phyloP scores from a whole-genome alignment of 2,113 vertebrate species.

The Bagarius yarrelli region DNA sequence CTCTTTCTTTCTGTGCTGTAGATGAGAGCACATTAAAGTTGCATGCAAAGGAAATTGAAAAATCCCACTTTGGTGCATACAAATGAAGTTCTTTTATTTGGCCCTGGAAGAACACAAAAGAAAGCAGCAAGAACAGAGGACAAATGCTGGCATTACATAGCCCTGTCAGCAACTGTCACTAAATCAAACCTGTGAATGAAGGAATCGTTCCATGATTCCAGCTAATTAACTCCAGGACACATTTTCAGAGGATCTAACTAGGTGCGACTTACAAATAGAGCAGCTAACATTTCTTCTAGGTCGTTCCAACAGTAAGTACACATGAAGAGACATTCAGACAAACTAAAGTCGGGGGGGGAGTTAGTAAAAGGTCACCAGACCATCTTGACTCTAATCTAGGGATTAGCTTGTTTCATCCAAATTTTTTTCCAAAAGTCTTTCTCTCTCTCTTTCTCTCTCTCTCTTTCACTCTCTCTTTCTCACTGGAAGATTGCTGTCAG shows the following conservation, averaged over 20 bases:
- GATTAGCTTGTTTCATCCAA: slow-evolving; percentile 16
- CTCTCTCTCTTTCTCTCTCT: neutral
- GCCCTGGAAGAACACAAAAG: slow-evolving; percentile 41
- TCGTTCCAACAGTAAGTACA: neutral
- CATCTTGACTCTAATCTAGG: slow-evolving; percentile 10
- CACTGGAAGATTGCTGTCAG: slow-evolving; percentile 8
- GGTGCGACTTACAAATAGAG: neutral
- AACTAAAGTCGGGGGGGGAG: neutral
- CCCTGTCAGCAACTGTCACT: slow-evolving; percentile 13
- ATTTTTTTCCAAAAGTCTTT: neutral
- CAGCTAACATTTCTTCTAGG: neutral
- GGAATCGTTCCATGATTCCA: slow-evolving; percentile 29
- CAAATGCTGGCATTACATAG: slow-evolving; percentile 21
- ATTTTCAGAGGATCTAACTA: slow-evolving; percentile 21
- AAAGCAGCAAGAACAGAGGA: slow-evolving; percentile 19
- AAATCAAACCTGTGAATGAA: slow-evolving; percentile 28
- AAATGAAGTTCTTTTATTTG: slow-evolving; percentile 48
- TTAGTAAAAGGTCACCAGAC: slow-evolving; percentile 14
- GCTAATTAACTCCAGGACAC: slow-evolving; percentile 31
- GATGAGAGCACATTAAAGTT: slow-evolving; percentile 54
- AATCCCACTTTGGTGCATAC: slow-evolving; percentile 48
- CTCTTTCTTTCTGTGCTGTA: slow-evolving; percentile 34
- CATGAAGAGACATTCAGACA: neutral
- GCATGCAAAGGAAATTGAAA: slow-evolving; percentile 56
- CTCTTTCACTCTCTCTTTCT: slow-evolving; percentile 21